Evolutionary conservation across 2,113 vertebrate genomes (phyloP).

Genomic region (Columba livia): DNA sequence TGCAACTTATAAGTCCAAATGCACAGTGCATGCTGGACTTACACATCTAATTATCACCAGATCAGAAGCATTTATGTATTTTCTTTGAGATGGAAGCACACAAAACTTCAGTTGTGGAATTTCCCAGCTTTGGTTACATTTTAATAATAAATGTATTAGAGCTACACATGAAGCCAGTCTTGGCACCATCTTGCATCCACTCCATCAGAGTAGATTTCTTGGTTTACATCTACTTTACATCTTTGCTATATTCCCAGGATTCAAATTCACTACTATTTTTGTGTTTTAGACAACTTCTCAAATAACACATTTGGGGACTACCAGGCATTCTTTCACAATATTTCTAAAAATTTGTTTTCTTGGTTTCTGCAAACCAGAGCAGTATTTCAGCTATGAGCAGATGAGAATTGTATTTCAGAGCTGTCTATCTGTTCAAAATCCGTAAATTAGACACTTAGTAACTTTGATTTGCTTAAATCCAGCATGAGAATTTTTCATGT

Average conservation of each 20-base stretch:
- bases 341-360: background rate
- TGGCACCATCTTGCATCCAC: background rate
- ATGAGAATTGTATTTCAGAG: background rate
- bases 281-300: background rate
- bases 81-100: background rate
- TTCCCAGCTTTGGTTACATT: background rate
- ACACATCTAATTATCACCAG: background rate
- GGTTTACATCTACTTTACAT: background rate
- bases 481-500: background rate
- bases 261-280: background rate
- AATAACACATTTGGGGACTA: background rate
- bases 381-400: background rate
- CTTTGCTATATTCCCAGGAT: background rate
- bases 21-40: background rate
- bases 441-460: rapidly evolving
- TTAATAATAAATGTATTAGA: background rate
- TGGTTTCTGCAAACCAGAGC: background rate
- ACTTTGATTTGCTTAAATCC: background rate
- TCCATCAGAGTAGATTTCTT: background rate
- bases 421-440: background rate
- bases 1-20: background rate
- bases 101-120: background rate
- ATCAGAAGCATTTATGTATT: background rate
- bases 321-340: background rate
- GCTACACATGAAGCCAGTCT: background rate